phyloP scores from a whole-genome alignment of 2,113 vertebrate species.

The Ahaetulla prasina region DNA sequence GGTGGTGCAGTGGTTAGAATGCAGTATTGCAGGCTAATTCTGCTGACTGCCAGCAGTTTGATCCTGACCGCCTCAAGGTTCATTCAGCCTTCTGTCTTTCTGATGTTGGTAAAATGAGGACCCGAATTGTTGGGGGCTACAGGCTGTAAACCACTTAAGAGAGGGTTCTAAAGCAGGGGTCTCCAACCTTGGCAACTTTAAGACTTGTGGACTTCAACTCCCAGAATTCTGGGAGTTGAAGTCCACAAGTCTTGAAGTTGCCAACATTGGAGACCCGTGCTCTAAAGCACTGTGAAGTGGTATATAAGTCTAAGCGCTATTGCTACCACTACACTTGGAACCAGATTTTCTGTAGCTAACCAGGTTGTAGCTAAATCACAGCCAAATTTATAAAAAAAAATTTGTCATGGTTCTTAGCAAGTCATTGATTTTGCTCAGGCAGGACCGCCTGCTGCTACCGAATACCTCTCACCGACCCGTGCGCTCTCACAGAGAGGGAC shows the following conservation, averaged over 20 bases:
- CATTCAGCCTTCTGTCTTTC: not conserved
- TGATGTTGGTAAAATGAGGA: not conserved
- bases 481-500: too few relatives aligned
- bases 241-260: too few relatives aligned
- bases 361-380: too few relatives aligned
- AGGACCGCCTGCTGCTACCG: too few relatives aligned
- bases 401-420: not conserved
- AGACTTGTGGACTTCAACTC: too few relatives aligned
- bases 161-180: not conserved
- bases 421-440: not conserved
- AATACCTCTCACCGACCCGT: too few relatives aligned
- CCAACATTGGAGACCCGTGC: too few relatives aligned
- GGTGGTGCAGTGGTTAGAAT: not conserved
- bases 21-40: not conserved
- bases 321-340: not conserved
- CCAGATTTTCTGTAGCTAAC: not conserved
- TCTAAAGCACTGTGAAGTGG: not conserved
- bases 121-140: not conserved
- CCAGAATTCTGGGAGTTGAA: too few relatives aligned
- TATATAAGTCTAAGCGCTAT: not conserved
- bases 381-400: not conserved
- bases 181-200: too few relatives aligned
- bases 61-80: not conserved
- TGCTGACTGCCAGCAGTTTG: not conserved
- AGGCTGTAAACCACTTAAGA: not conserved